Percentiles rank a stretch among this genome's conserved stretches.
Conservation (phyloP, 2,888 invertebrate genomes). For the Xanthorhoe designata region DNA sequence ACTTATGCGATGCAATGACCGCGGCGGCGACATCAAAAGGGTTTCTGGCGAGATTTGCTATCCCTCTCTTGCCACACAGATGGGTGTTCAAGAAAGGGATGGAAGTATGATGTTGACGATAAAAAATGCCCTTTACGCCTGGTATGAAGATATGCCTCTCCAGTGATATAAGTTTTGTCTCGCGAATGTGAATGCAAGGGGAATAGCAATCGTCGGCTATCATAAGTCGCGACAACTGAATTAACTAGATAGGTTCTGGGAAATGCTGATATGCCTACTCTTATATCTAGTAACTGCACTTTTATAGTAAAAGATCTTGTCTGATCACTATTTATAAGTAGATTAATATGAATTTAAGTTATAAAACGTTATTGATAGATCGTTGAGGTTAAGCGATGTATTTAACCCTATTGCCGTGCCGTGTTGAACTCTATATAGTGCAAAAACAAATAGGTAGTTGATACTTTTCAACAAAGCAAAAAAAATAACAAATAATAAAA, state of each 20-base stretch:
- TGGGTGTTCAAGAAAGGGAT: slow-evolving; percentile 48
- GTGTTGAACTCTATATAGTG: too few relatives aligned
- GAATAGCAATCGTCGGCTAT: slow-evolving; percentile 50
- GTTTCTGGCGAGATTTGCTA: slow-evolving; percentile 62
- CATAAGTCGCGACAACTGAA: slow-evolving; percentile 19
- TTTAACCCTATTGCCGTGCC: too few relatives aligned
- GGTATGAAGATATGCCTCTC: slow-evolving; percentile 63
- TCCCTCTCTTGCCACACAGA: slow-evolving; percentile 53
- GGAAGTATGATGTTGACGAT: slow-evolving; percentile 55
- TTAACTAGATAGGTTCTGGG: slow-evolving; percentile 26
- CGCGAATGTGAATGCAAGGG: slow-evolving; percentile 53
- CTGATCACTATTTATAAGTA: too few relatives aligned
- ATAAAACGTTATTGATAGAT: too few relatives aligned
- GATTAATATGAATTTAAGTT: too few relatives aligned
- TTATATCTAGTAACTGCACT: not conserved
- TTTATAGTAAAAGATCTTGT: too few relatives aligned
- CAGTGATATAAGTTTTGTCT: slow-evolving; percentile 48
- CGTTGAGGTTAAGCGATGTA: too few relatives aligned
- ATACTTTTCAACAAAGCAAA: too few relatives aligned
- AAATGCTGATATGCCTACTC: slow-evolving; percentile 10
- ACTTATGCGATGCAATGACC: slow-evolving; percentile 75
- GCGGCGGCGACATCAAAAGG: slow-evolving; percentile 78
- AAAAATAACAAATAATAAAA: too few relatives aligned
- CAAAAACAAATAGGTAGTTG: too few relatives aligned
- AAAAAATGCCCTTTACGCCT: slow-evolving; percentile 71